phyloP scores from a whole-genome alignment of 2,888 invertebrate species.

The Protophormia terraenovae region DNA sequence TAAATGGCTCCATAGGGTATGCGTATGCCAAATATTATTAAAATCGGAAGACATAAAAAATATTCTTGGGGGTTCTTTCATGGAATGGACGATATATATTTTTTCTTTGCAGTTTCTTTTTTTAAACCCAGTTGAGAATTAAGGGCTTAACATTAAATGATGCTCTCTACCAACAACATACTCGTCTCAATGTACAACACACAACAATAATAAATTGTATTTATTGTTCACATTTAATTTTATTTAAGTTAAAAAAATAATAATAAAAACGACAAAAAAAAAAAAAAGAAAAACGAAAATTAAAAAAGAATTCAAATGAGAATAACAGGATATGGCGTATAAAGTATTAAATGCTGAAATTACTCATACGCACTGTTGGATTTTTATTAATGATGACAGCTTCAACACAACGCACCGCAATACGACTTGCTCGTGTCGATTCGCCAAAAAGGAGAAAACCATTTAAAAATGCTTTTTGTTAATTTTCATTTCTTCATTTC shows the following conservation, averaged over 20 bases:
- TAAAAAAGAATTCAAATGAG: neutral
- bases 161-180: neutral
- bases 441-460: neutral
- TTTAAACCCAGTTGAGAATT: constrained; percentile 40
- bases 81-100: no score
- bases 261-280: neutral
- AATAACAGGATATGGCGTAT: neutral
- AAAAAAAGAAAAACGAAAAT: neutral
- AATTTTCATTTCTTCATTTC: neutral
- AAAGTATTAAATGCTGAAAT: constrained; percentile 7
- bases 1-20: no score
- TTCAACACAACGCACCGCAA: neutral
- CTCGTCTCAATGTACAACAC: neutral
- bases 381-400: constrained; percentile 12
- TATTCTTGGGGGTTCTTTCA: no score
- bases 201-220: constrained; percentile 29
- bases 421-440: neutral
- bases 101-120: constrained; percentile 27
- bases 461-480: constrained; percentile 5
- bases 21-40: no score
- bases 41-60: no score
- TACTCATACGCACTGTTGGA: constrained; percentile 10
- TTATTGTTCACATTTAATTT: constrained; percentile 34
- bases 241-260: neutral
- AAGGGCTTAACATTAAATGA: constrained; percentile 46